Base-by-base conservation (phyloP, 1,140 invertebrate genomes). In the Leptopilina clavipes region DNA sequence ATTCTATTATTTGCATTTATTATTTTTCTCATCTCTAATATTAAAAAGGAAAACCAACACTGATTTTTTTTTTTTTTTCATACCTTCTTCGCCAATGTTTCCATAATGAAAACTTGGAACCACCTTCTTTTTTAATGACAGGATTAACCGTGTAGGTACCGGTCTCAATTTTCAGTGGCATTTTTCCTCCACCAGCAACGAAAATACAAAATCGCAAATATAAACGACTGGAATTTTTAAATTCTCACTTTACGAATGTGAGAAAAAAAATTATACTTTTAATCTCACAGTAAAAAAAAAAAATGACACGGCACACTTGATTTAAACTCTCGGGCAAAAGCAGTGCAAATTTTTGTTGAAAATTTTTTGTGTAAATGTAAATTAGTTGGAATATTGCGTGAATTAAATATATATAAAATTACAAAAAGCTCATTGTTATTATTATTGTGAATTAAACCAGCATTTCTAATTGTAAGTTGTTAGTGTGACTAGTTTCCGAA, bases 31-130 rank as follows among this genome's bases (percentile, higher is more conserved):
- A n/a, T n/a, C 7, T 52, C 2, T n/a, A 14, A 52, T n/a, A n/a
- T n/a, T n/a, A 52, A 52, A 52, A 8, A 52, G 0, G 14, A 52
- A 52, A n/a, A 17, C 44, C 48, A 52, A 17, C 48, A 52, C 6
- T 52, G 48, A 17, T 17, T 52, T 17, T 17, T 48, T 48, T 12
- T 48, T 48, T 5, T 31, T 31, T 40, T 40, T 0, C 48, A 48
- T 89, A 90, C 89, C 89, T 90, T 82, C 88, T 86, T 40, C 89
- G 88, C 88, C 88, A 90, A 76, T 89, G 86, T 81, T 87, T 90
- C 88, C 88, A 90, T 45, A 88, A 84, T 22, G 88, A 82, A 81
- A 89, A 89, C 82, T 84, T 89, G 14, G 88, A 88, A 37, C 82
- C 76, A 37, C 82, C 76, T 56, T 81, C 84, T 73, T 88, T 90